phyloP scores from a whole-genome alignment of 1,140 invertebrate species.

The Halictus rubicundus region DNA sequence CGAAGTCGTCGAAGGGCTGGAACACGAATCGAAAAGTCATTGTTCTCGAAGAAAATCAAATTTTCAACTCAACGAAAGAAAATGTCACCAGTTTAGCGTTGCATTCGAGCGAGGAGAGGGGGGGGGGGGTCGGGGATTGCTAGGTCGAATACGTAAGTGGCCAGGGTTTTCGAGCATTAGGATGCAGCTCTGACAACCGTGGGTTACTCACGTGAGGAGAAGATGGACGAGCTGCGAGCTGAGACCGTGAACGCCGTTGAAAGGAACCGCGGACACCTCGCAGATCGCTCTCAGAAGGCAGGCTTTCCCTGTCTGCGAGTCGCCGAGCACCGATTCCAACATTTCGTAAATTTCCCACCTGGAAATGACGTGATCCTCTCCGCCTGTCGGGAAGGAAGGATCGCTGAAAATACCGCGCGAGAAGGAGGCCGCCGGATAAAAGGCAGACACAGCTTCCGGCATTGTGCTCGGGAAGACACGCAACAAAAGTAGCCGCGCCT shows the following conservation, averaged over 20 bases:
- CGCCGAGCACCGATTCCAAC: constrained; percentile 81
- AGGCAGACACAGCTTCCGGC: constrained; percentile 9
- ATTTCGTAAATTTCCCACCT: constrained; percentile 85
- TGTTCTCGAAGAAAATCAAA: too few relatives aligned
- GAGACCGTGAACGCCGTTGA: constrained; percentile 84
- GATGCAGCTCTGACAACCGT: too few relatives aligned
- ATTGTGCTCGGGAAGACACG: constrained; percentile 29
- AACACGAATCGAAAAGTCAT: constrained; percentile 48
- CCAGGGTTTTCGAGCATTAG: too few relatives aligned
- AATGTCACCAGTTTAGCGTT: too few relatives aligned
- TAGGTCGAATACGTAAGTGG: too few relatives aligned
- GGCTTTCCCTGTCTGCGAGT: constrained; percentile 81
- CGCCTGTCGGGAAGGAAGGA: constrained; percentile 33
- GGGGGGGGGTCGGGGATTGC: too few relatives aligned
- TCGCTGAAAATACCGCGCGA: constrained; percentile 14
- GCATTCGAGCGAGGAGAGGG: too few relatives aligned
- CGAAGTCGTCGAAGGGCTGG: constrained; percentile 84
- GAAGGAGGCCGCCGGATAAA: constrained; percentile 11
- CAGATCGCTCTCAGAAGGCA: constrained; percentile 89
- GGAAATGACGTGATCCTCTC: constrained; percentile 67
- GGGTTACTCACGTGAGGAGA: constrained; percentile 82
- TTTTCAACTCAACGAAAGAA: too few relatives aligned
- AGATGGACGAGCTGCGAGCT: constrained; percentile 86
- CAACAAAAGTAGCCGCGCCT: constrained; percentile 68
- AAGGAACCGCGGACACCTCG: constrained; percentile 86